Conservation (phyloP, 2,888 invertebrate species). For the Helobdella robusta region DNA sequence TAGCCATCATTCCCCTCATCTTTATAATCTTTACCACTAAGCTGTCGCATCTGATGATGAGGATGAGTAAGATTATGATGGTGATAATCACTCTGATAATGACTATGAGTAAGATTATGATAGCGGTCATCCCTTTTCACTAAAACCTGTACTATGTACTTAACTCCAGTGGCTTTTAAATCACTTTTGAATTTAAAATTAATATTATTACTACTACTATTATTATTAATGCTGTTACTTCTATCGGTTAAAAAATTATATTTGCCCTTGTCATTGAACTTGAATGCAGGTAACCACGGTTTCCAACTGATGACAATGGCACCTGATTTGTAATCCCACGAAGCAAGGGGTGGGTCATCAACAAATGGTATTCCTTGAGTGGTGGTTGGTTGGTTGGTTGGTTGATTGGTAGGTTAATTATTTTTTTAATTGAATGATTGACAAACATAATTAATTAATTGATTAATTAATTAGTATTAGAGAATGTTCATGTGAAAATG, state of each 20-base stretch:
- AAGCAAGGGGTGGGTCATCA: neutral
- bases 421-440: no score
- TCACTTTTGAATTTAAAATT: neutral
- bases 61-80: neutral
- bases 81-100: neutral
- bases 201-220: neutral
- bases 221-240: no score
- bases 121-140: neutral
- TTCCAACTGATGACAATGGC: neutral
- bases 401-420: no score
- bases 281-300: neutral
- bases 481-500: no score
- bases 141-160: neutral
- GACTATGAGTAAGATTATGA: neutral
- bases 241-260: no score
- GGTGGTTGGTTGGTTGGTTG: no score
- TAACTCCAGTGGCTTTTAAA: neutral
- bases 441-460: no score
- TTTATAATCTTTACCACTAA: neutral
- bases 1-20: neutral
- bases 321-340: neutral
- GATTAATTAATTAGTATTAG: no score
- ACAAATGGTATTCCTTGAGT: conserved; percentile 10
- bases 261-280: no score
- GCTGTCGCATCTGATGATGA: neutral